Base-by-base conservation (phyloP, 2,888 invertebrate species). In the Drosophila subsilvestris region DNA sequence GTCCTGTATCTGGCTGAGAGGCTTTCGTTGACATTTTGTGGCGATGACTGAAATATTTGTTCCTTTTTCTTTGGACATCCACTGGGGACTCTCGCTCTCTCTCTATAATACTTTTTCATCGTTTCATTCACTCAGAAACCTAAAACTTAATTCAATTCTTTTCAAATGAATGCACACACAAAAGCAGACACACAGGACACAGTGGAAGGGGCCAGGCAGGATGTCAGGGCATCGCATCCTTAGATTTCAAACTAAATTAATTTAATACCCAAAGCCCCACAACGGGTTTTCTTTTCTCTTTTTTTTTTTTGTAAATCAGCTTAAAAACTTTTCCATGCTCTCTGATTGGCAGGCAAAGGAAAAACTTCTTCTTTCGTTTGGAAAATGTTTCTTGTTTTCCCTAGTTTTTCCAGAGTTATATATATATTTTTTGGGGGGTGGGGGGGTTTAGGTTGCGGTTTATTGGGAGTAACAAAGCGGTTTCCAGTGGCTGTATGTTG, bases 121-220 rank as follows among this genome's bases (percentile, higher is more conserved):
- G 78, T 80, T 74, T 70, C 58, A 71, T 75, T 86, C 71, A 58
- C 66, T 67, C 63, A 63, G 63, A 72, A 74, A 71, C 75, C 61
- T 67, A 80, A 7, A 37, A 76, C 68, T 78, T 76, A 87, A 85
- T 87, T 85, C 75, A 85, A 87, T 84, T 84, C 37, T 84, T 75
- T 72, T 72, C 79, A 72, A 81, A 79, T 72, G 85, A 84, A 70
- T 74, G 76, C 66, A 61, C 76, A 75, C 67, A 58, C 45, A 57
- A 50, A 18, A 27, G 50, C 2, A 8, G 14, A 17, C 10, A 14
- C 22, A 25, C 9, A 56, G 54, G 37, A 22, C 18, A 57, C 37
- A 37, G 22, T n/a, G 10, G 32, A 45, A 6, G 18, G 12, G 29
- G 10, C 14, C 20, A 49, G 14, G 50, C 10, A 22, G 44, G 56